Evolutionary conservation across 30 jellyfish, hydroid and myxozoan species (phyloP).

Genomic region (Chrysaora quinquecirrha): DNA sequence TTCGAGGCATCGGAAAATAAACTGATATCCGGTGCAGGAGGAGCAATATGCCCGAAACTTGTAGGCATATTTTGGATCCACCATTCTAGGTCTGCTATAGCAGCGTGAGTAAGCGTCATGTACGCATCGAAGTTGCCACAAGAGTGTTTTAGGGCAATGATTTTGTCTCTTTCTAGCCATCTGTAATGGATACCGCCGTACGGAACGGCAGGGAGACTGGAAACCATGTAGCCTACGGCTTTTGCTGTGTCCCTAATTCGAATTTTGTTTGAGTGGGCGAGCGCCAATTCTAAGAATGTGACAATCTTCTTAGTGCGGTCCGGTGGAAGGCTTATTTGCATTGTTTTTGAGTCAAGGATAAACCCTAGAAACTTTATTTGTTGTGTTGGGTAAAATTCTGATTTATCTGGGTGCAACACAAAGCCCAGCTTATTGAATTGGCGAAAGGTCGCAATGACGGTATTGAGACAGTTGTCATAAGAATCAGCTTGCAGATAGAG

Average conservation of each 20-base stretch:
- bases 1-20: conserved; percentile 38
- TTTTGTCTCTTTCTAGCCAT: conserved; percentile 34
- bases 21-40: conserved; percentile 22
- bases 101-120: conserved; percentile 1
- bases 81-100: conserved; percentile 22
- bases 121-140: conserved; percentile 29
- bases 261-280: neutral
- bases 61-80: conserved; percentile 17
- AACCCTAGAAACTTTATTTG: too few relatives aligned
- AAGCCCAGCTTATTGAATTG: conserved; percentile 40
- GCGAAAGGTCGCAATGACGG: conserved; percentile 12
- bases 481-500: conserved; percentile 9
- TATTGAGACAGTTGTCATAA: neutral
- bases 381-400: too few relatives aligned
- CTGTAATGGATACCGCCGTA: conserved; percentile 34
- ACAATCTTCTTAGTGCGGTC: neutral
- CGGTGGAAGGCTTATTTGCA: conserved; percentile 23
- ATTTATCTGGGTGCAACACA: conserved; percentile 54
- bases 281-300: neutral
- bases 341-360: too few relatives aligned
- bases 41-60: neutral
- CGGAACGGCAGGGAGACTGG: conserved; percentile 38
- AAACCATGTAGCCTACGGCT: conserved; percentile 53
- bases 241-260: conserved; percentile 53
- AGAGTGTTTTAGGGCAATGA: conserved; percentile 2